Evolutionary conservation across 2,888 invertebrate genomes (phyloP).

Genomic region (Leptopilina drosophilae): DNA sequence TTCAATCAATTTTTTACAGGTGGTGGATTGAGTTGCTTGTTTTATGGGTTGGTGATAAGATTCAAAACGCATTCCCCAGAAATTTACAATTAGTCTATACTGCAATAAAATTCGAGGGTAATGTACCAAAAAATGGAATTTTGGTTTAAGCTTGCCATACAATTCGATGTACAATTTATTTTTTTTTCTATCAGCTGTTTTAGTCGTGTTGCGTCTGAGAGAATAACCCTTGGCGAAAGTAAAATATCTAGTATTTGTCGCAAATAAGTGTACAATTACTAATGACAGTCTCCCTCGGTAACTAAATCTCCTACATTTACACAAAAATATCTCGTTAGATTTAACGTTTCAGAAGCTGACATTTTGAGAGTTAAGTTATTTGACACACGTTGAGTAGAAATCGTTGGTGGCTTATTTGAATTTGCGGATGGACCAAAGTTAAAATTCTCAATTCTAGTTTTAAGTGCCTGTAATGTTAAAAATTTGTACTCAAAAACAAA

Average conservation of each 20-base stretch:
- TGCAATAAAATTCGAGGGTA: conserved; percentile 31
- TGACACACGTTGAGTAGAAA: neutral
- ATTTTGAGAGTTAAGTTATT: conserved; percentile 32
- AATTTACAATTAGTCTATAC: conserved; percentile 22
- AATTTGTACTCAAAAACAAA: conserved; percentile 8
- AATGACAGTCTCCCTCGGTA: conserved; percentile 30
- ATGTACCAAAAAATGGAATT: conserved; percentile 39
- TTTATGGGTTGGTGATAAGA: conserved; percentile 21
- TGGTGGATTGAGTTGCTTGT: neutral
- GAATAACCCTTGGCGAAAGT: conserved; percentile 9
- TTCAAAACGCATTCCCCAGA: conserved; percentile 44
- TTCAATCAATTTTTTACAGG: conserved; percentile 20
- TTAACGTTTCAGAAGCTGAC: neutral
- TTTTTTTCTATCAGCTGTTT: neutral
- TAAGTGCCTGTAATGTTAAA: conserved; percentile 39
- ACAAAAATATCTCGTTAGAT: conserved; percentile 35
- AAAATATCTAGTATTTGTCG: conserved; percentile 38
- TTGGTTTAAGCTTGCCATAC: conserved; percentile 14
- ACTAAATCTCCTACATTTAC: conserved; percentile 42
- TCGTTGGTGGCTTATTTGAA: conserved; percentile 25
- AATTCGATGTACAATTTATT: conserved; percentile 27
- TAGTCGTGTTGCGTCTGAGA: conserved; percentile 16
- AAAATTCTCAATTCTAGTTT: conserved; percentile 26
- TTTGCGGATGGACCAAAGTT: conserved; percentile 9
- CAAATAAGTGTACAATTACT: conserved; percentile 38